phyloP scores from a whole-genome alignment of 2,888 invertebrate species.

The Trissoscelio sp. region DNA sequence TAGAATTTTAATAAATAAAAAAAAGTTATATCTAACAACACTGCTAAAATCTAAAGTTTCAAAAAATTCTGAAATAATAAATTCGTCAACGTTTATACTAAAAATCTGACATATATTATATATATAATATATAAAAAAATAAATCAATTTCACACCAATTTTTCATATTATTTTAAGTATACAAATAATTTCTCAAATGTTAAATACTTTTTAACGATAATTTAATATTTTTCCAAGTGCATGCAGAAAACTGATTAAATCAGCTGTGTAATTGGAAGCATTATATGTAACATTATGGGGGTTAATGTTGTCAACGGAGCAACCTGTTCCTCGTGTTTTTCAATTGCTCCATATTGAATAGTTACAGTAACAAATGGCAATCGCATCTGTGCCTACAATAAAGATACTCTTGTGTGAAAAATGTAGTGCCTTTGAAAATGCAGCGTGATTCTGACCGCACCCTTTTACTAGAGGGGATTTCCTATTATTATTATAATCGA shows the following conservation, averaged over 20 bases:
- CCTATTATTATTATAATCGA: constrained; percentile 82
- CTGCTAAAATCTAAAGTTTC: no score
- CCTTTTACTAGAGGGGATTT: constrained; percentile 68
- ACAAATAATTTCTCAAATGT: no score
- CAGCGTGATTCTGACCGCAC: constrained; percentile 72
- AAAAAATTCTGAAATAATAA: no score
- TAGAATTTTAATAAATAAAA: no score
- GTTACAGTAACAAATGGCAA: constrained; percentile 80
- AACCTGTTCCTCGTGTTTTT: constrained; percentile 80
- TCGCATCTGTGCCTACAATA: constrained; percentile 78
- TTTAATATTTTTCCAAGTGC: not conserved
- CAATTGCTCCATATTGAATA: constrained; percentile 74
- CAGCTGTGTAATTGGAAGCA: constrained; percentile 41
- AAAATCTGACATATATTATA: no score
- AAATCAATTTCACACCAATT: no score
- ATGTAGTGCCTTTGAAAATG: constrained; percentile 75
- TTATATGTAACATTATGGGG: constrained; percentile 46
- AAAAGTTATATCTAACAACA: no score
- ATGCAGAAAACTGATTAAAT: constrained; percentile 17
- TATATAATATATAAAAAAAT: no score
- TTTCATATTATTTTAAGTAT: no score
- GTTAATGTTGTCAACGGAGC: constrained; percentile 79
- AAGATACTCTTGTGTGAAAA: constrained; percentile 75
- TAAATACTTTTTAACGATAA: no score
- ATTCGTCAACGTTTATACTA: no score